Evolutionary conservation across 2,888 invertebrate species (phyloP), one percentile per base, ranked within the genome.

Genomic region (Odontomyia ornata): DNA sequence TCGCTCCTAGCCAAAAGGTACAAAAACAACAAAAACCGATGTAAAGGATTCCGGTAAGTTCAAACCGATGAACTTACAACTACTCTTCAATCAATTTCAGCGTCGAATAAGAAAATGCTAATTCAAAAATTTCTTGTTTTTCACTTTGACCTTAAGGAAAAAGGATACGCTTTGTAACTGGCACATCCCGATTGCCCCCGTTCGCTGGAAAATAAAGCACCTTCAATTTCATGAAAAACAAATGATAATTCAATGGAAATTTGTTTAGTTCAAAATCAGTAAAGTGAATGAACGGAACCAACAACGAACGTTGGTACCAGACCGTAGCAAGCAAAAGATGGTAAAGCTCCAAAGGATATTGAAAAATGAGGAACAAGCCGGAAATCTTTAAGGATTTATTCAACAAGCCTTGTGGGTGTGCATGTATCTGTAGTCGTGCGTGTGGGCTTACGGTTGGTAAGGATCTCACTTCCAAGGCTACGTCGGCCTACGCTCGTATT

Each of bases 211-310:
- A 27, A 62, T 25, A 25, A 23, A 13, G 15, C n/a, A 5, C 27
- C 23, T 27, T 27, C 62, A 5, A 27, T 5, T 27, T 62, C 25
- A 13, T 23, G 56, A 18, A 72, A 72, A 72, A 72, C 30, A 47
- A 65, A 65, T 65, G 71, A 72, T 72, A 56, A 72, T 72, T 72
- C 71, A 28, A 72, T 72, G 71, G 71, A 72, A 72, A 72, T 72
- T 72, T 56, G 71, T 72, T 72, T 72, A 72, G 56, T 28, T 72
- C n/a, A 52, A 72, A 72, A 72, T 65, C 36, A n/a, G n/a, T 27
- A 18, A 65, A 65, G 18, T 30, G 65, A 25, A 25, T 57, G 18
- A 7, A n/a, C n/a, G n/a, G n/a, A n/a, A 18, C 57, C 9, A 7
- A 23, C 60, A 25, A 60, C 9, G 60, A 60, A 60, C 11, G 60